Evolutionary conservation across 2,888 invertebrate genomes (phyloP).

Genomic region (Drosophila infuscata): DNA sequence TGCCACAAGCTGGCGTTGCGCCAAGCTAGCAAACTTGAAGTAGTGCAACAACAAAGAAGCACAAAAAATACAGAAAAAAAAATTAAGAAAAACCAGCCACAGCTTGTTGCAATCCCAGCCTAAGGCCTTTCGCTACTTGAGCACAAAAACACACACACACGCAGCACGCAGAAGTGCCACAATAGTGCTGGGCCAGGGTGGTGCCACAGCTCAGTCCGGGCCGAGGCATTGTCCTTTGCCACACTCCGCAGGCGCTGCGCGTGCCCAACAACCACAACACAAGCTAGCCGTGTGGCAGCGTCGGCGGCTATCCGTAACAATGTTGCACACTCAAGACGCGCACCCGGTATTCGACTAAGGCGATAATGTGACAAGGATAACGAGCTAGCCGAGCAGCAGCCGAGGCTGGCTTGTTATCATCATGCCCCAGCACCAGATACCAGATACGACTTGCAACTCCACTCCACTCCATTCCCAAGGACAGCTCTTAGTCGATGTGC

Average conservation of each 20-base stretch:
- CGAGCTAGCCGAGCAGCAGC: conserved; percentile 49
- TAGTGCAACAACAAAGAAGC: conserved; percentile 30
- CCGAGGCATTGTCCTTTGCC: conserved; percentile 62
- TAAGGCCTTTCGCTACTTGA: conserved; percentile 77
- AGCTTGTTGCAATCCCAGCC: conserved; percentile 62
- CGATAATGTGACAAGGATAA: conserved; percentile 82
- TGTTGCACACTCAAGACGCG: conserved; percentile 76
- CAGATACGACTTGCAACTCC: conserved; percentile 13
- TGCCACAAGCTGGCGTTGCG: conserved; percentile 68
- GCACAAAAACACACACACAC: conserved; percentile 56
- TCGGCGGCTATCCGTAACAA: conserved; percentile 68
- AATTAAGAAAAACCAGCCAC: conserved; percentile 33
- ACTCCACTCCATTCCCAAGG: background rate
- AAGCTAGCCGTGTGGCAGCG: conserved; percentile 27
- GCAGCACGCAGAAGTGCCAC: conserved; percentile 6
- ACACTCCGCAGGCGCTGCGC: conserved; percentile 66
- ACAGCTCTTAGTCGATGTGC: conserved; percentile 48
- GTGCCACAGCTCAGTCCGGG: background rate
- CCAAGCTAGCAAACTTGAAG: conserved; percentile 69
- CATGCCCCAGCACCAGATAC: conserved; percentile 41
- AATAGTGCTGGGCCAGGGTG: conserved; percentile 22
- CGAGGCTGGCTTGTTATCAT: conserved; percentile 65
- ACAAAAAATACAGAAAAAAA: conserved; percentile 38
- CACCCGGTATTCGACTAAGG: conserved; percentile 72
- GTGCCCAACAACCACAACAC: conserved; percentile 67